phyloP scores from a whole-genome alignment of 2,888 invertebrate species.

The Boloria euphrosyne region DNA sequence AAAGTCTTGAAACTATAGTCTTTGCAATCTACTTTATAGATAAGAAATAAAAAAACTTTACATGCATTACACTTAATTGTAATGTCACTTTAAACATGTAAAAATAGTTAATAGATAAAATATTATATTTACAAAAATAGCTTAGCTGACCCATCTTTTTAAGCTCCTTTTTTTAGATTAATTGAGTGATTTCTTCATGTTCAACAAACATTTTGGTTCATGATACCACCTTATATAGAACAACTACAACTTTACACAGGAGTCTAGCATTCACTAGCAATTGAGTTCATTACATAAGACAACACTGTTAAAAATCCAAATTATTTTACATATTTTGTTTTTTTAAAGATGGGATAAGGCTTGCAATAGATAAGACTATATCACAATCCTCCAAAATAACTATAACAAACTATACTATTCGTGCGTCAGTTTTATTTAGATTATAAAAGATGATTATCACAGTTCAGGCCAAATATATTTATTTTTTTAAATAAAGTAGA shows the following conservation, averaged over 20 bases:
- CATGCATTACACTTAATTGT: conserved; percentile 18
- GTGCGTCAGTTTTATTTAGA: conserved; percentile 30
- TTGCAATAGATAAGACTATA: conserved; percentile 30
- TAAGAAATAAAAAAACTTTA: conserved; percentile 14
- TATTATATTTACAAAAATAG: conserved; percentile 43
- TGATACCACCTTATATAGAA: no score
- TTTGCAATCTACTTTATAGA: conserved; percentile 16
- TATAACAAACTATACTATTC: conserved; percentile 22
- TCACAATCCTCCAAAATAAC: conserved; percentile 30
- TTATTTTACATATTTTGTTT: not conserved
- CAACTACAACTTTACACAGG: no score
- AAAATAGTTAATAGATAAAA: conserved; percentile 45
- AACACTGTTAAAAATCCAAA: not conserved
- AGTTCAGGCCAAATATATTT: conserved; percentile 23
- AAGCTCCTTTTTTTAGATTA: conserved; percentile 32
- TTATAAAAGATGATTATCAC: conserved; percentile 33
- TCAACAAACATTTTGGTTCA: no score
- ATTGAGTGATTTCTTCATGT: not conserved
- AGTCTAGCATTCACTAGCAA: no score
- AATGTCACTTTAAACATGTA: conserved; percentile 45
- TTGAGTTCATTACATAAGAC: not conserved
- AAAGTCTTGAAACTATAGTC: conserved; percentile 11
- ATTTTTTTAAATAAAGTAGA: not conserved
- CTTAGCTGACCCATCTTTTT: conserved; percentile 30
- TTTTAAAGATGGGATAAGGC: conserved; percentile 25